Evolutionary conservation across 2,797 vertebrate genomes (phyloP), one percentile per base, ranked within the genome.

Genomic region (Girardinus metallicus): DNA sequence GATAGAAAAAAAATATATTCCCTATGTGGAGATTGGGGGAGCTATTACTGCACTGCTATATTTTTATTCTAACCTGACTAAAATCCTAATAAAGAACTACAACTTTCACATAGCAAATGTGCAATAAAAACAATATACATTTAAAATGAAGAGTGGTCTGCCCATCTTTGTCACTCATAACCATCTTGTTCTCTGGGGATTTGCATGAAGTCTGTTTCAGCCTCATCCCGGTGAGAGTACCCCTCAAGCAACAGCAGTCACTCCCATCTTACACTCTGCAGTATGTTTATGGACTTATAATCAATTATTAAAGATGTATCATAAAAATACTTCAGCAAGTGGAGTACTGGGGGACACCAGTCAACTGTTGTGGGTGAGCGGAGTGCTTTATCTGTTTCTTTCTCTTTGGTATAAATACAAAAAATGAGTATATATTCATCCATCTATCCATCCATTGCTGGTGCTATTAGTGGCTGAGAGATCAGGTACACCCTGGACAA

Each of bases 271-370:
- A 73, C 79, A 73, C 39, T 41, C 29, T 39, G 62, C 16, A 73
- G 13, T 78, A 80, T 84, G 86, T 92, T 89, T 78, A 76, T 66
- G 74, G 78, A 80, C 80, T 82, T 81, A 83, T 88, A 90, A 93
- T 94, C 75, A 85, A 92, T 92, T 93, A 91, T 92, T 43, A 70
- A 83, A 82, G 84, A 85, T 88, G 83, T 83, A 92, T 91, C 85
- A 85, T 88, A 88, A 84, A 90, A 93, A 88, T 89, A 89, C 91
- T 88, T 74, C 87, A 85, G 85, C 82, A 87, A 80, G 84, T 79
- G 36, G 85, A 84, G 85, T 76, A 86, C 85, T 76, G 23, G 82
- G 70, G 73, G 76, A 82, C 77, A 86, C 76, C 86, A 83, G 91
- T 93, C 86, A 91, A 84, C 91, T 82, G 81, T 23, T 70, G 9